These are phyloP conservation scores for Megaustenia siamemsis DNA, from an alignment of 2,888 invertebrate species.

Conservation along the genomic window DNA sequence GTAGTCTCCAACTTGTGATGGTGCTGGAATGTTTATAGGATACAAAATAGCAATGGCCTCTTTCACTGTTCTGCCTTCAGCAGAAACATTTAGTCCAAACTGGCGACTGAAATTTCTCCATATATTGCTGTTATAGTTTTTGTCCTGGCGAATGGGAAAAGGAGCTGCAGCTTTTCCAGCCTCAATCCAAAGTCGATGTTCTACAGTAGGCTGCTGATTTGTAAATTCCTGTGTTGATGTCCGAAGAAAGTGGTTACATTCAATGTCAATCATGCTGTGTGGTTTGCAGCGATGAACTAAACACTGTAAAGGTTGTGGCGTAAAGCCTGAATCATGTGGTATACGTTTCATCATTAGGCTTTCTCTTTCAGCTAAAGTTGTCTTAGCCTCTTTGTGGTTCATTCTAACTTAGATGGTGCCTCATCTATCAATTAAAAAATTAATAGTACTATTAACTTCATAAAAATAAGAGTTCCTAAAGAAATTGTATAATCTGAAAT, in stretches of 20 bases:
- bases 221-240: slow-evolving; percentile 66
- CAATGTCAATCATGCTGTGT: slow-evolving; percentile 73
- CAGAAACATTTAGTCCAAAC: slow-evolving; percentile 72
- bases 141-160: slow-evolving; percentile 71
- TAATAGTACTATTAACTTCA: neutral
- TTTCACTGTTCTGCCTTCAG: slow-evolving; percentile 73
- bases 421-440: neutral
- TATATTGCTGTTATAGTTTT: slow-evolving; percentile 77
- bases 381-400: slow-evolving; percentile 57
- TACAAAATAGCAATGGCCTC: slow-evolving; percentile 79
- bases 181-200: slow-evolving; percentile 78
- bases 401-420: slow-evolving; percentile 3
- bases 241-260: slow-evolving; percentile 76
- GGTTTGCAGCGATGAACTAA: slow-evolving; percentile 68
- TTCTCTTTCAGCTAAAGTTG: slow-evolving; percentile 76
- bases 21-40: slow-evolving; percentile 78
- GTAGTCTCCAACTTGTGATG: slow-evolving; percentile 76
- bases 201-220: slow-evolving; percentile 68
- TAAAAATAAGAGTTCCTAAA: no score
- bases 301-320: slow-evolving; percentile 73
- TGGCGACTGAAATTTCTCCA: slow-evolving; percentile 78
- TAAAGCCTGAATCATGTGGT: slow-evolving; percentile 74
- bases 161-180: slow-evolving; percentile 78
- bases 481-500: no score
- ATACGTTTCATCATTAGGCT: slow-evolving; percentile 64